These are phyloP conservation scores for Apus apus DNA, from an alignment of 2,113 vertebrate species.

Conservation along the genomic window DNA sequence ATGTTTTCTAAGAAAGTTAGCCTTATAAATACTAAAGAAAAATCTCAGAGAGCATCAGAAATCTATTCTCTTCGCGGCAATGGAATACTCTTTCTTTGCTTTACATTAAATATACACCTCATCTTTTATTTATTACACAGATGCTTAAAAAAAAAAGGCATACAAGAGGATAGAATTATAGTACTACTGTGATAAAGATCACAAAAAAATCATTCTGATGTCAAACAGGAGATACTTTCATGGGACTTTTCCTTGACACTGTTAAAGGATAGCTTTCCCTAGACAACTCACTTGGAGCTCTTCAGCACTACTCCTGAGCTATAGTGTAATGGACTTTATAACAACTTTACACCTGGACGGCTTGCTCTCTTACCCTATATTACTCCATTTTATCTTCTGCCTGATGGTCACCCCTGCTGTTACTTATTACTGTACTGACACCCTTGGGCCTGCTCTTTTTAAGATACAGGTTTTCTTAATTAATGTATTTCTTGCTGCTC, in stretches of 20 bases:
- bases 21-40: neutral
- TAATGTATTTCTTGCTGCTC: constrained; percentile 41
- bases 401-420: constrained; percentile 43
- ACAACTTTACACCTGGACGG: constrained; percentile 22
- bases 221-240: neutral
- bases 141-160: neutral
- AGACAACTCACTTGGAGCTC: neutral
- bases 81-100: neutral
- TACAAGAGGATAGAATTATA: neutral
- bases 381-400: constrained; percentile 30
- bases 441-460: constrained; percentile 26
- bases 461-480: constrained; percentile 54
- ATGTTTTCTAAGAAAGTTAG: neutral
- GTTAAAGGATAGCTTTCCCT: neutral
- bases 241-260: neutral
- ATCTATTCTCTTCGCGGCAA: neutral
- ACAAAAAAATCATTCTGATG: neutral
- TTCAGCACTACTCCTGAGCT: neutral
- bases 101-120: neutral
- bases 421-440: constrained; percentile 43
- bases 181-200: neutral
- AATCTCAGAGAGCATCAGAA: neutral
- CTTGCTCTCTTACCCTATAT: neutral
- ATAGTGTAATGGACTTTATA: neutral
- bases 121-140: neutral